Evolutionary conservation across 2,113 vertebrate species (phyloP).

Genomic region (Zeus faber): DNA sequence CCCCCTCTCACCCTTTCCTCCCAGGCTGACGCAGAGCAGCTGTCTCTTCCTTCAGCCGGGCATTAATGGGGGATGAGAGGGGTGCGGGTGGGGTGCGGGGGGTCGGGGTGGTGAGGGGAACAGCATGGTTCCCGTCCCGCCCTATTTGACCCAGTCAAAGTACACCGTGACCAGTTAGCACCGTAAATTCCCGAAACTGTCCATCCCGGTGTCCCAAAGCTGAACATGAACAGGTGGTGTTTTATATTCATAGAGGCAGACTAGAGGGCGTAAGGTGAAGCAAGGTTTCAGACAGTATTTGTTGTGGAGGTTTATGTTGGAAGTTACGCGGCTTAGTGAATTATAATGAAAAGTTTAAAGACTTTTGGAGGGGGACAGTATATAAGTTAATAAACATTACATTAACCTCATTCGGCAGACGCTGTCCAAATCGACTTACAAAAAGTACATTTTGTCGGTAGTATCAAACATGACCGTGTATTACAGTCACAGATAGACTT

Average conservation of each 20-base stretch:
- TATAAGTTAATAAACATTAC: no score
- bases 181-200: conserved; percentile 50
- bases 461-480: no score
- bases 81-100: not conserved
- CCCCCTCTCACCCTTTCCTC: conserved; percentile 22
- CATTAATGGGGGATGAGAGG: not conserved
- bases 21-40: conserved; percentile 58
- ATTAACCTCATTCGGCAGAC: no score
- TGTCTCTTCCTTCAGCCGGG: conserved; percentile 73
- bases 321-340: no score
- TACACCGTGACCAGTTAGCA: conserved; percentile 58
- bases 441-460: no score
- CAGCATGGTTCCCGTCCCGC: conserved; percentile 23
- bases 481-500: no score
- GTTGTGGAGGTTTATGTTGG: no score
- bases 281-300: no score
- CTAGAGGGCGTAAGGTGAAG: no score
- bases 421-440: no score
- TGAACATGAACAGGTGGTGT: conserved; percentile 49
- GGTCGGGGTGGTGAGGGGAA: not conserved
- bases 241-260: conserved; percentile 52
- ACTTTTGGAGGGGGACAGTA: no score
- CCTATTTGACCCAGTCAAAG: conserved; percentile 59
- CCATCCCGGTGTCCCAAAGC: conserved; percentile 25
- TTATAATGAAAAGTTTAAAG: no score